These are phyloP conservation scores for Kradibia gibbosae DNA, from an alignment of 1,140 invertebrate genomes.

Conservation along the genomic window DNA sequence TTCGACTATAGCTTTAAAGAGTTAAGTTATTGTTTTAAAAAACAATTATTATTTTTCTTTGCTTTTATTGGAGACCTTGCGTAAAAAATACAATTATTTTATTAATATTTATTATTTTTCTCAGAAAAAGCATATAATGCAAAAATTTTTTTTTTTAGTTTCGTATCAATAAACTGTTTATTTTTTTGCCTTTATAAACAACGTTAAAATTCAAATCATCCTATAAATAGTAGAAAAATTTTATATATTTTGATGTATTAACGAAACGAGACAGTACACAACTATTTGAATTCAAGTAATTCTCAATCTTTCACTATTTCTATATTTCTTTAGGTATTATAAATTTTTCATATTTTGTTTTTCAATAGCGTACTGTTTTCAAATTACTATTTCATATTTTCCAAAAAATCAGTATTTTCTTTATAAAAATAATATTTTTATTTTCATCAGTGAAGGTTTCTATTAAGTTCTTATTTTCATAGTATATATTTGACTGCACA, in stretches of 20 bases:
- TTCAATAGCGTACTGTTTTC: not conserved
- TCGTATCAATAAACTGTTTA: not conserved
- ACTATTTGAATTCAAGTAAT: constrained; percentile 1
- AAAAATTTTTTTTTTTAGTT: not conserved
- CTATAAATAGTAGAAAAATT: not conserved
- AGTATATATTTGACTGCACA: no score
- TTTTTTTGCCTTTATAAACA: not conserved
- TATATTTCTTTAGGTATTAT: not conserved
- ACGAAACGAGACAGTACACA: not conserved
- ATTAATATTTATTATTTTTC: not conserved
- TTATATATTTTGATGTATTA: not conserved
- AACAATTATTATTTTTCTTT: no score
- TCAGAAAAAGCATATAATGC: not conserved
- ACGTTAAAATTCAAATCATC: not conserved
- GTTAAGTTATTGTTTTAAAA: no score
- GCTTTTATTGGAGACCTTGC: no score
- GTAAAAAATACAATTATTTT: no score
- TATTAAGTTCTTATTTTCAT: no score
- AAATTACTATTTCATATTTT: no score
- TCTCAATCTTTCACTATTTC: not conserved
- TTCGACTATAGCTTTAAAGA: no score
- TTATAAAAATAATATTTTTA: no score
- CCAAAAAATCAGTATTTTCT: no score
- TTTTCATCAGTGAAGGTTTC: no score
- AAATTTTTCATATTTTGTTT: not conserved